A percentile compares a stretch with the other conserved stretches of the same genome.
Evolutionary conservation across 2,113 vertebrate genomes (phyloP).

Genomic region (Struthidea cinerea): DNA sequence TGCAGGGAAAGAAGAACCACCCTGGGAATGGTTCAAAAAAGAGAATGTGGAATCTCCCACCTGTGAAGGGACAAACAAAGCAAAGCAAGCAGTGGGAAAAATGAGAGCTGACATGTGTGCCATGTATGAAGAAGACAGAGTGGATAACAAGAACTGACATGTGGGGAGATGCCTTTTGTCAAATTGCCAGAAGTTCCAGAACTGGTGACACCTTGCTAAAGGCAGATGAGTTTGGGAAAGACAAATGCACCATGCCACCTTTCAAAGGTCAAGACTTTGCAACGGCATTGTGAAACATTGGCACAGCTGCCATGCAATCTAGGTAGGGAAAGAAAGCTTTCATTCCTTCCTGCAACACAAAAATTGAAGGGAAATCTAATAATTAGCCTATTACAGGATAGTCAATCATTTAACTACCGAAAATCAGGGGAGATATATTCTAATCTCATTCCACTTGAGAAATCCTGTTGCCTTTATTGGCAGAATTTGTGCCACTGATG

Average conservation of each 20-base stretch:
- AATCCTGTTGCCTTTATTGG: slow-evolving; percentile 38
- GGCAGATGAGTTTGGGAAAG: slow-evolving; percentile 12
- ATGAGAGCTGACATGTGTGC: slow-evolving; percentile 24
- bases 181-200: slow-evolving; percentile 38
- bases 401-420: slow-evolving; percentile 49
- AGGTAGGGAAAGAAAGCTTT: background rate
- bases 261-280: slow-evolving; percentile 27
- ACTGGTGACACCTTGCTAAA: slow-evolving; percentile 36
- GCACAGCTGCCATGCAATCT: background rate
- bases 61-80: slow-evolving; percentile 30
- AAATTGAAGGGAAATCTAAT: slow-evolving; percentile 41
- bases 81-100: background rate
- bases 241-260: background rate
- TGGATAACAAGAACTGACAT: slow-evolving; percentile 44
- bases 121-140: slow-evolving; percentile 16
- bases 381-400: slow-evolving; percentile 54
- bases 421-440: slow-evolving; percentile 44
- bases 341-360: background rate
- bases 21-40: background rate
- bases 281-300: background rate
- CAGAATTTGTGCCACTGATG: slow-evolving; percentile 41
- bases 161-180: slow-evolving; percentile 6
- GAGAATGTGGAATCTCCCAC: background rate
- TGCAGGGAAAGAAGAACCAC: background rate
- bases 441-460: slow-evolving; percentile 57